Conservation (phyloP, 2,113 vertebrate genomes). For the Arizona elegans region DNA sequence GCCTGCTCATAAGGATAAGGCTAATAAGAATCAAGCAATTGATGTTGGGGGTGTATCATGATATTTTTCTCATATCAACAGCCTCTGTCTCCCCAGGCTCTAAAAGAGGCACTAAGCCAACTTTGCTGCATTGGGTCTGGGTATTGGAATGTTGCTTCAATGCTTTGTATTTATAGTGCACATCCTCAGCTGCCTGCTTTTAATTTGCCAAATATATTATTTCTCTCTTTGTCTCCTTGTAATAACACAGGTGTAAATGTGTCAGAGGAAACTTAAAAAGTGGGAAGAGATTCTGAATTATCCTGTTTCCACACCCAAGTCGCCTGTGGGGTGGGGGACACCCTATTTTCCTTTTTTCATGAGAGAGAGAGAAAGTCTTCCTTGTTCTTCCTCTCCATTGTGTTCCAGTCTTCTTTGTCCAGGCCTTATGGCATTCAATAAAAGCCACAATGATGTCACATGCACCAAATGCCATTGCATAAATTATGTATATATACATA, state of each 20-base stretch:
- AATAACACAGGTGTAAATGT: background rate
- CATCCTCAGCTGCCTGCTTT: background rate
- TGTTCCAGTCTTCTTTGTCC: background rate
- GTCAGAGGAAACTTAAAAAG: background rate
- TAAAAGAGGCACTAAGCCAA: background rate
- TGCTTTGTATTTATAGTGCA: slow-evolving; percentile 4
- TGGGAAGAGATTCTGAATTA: background rate
- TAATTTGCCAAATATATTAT: background rate
- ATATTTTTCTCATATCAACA: background rate
- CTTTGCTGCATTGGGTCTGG: background rate
- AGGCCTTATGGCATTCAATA: background rate
- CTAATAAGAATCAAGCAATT: background rate
- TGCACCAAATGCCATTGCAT: background rate
- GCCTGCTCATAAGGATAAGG: background rate
- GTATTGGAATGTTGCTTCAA: background rate
- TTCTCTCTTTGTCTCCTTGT: background rate
- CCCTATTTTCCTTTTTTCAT: background rate
- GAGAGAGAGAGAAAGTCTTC: background rate
- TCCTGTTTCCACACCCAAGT: background rate
- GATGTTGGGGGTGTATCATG: background rate
- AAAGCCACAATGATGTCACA: background rate
- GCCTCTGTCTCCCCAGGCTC: background rate
- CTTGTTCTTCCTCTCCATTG: background rate
- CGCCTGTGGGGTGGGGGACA: too few species aligned
- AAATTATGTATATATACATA: background rate